phyloP scores from a whole-genome alignment of 1,140 invertebrate species.

The Eulimnadia texana region DNA sequence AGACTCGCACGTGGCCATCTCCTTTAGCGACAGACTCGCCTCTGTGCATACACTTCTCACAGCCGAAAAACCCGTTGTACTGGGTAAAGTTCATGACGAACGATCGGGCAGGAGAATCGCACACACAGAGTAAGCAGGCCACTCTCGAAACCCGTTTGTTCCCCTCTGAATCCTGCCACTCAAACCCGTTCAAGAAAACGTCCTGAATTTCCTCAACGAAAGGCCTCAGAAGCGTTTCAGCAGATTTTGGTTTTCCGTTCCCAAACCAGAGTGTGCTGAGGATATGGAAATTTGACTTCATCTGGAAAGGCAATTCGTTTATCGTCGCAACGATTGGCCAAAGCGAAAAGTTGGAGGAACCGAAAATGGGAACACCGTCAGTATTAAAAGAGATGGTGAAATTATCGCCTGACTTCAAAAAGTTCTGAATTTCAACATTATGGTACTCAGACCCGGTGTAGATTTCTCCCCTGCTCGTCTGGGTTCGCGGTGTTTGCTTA shows the following conservation, averaged over 20 bases:
- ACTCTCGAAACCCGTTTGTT: constrained; percentile 1
- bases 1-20: background rate
- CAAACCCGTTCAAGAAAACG: background rate
- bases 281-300: constrained; percentile 9
- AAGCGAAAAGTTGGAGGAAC: constrained; percentile 24
- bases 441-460: background rate
- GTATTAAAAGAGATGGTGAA: background rate
- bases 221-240: constrained; percentile 1
- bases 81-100: constrained; percentile 1
- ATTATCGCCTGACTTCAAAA: background rate
- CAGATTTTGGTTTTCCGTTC: background rate
- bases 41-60: constrained; percentile 1
- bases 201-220: constrained; percentile 6
- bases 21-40: constrained; percentile 3
- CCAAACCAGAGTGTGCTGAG: constrained; percentile 12
- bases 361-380: constrained; percentile 26
- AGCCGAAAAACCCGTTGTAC: background rate
- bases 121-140: background rate
- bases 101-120: background rate
- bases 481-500: background rate
- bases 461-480: background rate
- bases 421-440: background rate
- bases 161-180: constrained; percentile 2
- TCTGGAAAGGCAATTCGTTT: constrained; percentile 24
- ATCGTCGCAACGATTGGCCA: constrained; percentile 26